Conservation (phyloP, 2,113 vertebrate genomes). For the Muntiacus muntjak region DNA sequence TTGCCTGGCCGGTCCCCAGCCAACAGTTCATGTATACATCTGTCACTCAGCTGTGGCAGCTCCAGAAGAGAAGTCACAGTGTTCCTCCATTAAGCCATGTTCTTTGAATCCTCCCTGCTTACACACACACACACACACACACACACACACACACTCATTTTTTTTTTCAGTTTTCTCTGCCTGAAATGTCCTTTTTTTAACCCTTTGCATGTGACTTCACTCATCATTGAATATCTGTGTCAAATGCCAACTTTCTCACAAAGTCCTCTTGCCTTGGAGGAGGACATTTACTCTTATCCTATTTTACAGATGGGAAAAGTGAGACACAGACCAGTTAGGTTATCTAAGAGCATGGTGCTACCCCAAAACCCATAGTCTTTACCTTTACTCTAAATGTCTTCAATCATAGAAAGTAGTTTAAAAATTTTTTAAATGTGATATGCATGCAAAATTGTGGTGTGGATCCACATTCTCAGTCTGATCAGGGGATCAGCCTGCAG, state of each 20-base stretch:
- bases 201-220: neutral
- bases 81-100: neutral
- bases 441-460: neutral
- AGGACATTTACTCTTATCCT: neutral
- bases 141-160: accelerated
- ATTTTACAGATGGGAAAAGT: neutral
- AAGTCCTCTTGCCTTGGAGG: neutral
- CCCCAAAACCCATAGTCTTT: neutral
- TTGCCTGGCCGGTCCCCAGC: neutral
- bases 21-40: neutral
- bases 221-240: neutral
- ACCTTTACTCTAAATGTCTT: neutral
- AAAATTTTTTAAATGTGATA: too few relatives aligned
- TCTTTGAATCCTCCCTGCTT: neutral
- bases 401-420: neutral
- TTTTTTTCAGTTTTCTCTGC: neutral
- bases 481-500: neutral
- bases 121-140: accelerated
- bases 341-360: neutral
- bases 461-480: neutral
- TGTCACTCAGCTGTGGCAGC: neutral
- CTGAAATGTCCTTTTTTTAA: neutral
- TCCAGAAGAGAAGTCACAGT: neutral
- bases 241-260: neutral
- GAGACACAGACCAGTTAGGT: neutral